Base-by-base conservation (phyloP, 2,113 vertebrate species). In the Scomber scombrus region DNA sequence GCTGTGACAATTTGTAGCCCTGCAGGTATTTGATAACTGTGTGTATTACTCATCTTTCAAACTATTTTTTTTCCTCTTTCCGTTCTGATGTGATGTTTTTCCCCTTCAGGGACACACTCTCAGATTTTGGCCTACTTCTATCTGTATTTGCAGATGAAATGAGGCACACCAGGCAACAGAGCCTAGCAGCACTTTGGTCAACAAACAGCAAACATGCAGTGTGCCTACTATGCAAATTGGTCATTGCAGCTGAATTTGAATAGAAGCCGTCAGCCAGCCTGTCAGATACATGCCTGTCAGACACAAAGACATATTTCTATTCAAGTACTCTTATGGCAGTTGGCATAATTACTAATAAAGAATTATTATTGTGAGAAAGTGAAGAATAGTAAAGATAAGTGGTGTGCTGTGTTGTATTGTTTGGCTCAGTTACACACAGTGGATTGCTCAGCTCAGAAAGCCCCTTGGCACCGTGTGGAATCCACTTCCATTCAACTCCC, bases 401-500 rank as follows among this genome's bases (percentile, higher is more conserved):
- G 52, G 58, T 58, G 12, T 71, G 50, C 51, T 51, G 21, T 80
- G 19, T 69, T 43, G 16, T 61, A 11, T 19, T 6, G 50, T 50
- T 13, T 40, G 56, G 19, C 49, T 46, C 15, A 16, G 14, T 11
- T 50, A 29, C 19, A 19, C 63, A 40, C 23, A 7, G 11, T 15
- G 0, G 19, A 47, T 19, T 12, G 50, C 54, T 23, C 40, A 29
- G 45, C 47, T 15, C 29, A 57, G 51, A 11, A 26, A 46, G 31
- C 55, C 15, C 12, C 65, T 56, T 75, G 31, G 47, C 19, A 23
- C 31, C 18, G 68, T 45, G 50, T 80, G 63, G 46, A 55, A 15
- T 81, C 78, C 61, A 81, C 76, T 78, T 86, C 70, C 67, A 77
- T 40, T 54, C 40, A 58, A 23, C 15, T 73, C 34, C 34, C 56